These are phyloP conservation scores for Magallana angulata DNA, from an alignment of 1,140 invertebrate genomes.

Conservation along the genomic window DNA sequence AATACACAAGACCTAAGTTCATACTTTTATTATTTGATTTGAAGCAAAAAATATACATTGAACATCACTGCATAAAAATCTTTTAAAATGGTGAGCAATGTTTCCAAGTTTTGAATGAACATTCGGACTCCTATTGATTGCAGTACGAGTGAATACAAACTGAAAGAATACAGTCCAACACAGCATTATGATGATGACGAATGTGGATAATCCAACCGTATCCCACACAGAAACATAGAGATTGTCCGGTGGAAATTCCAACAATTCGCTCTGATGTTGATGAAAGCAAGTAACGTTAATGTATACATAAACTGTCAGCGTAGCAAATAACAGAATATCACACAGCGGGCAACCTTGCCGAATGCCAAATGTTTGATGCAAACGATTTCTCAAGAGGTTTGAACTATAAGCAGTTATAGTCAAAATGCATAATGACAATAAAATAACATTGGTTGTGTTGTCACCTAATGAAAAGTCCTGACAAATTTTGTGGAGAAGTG, in stretches of 20 bases:
- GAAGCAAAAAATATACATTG: not conserved
- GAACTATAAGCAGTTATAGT: not conserved
- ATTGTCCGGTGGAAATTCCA: not conserved
- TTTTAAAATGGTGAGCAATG: not conserved
- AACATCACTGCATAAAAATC: conserved; percentile 6
- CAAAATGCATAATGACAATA: not conserved
- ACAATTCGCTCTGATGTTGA: not conserved
- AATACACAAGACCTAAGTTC: not conserved
- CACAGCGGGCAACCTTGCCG: not conserved
- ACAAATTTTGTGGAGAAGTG: not conserved
- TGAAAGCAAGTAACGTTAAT: not conserved
- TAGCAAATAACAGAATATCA: not conserved
- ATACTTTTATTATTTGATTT: conserved; percentile 16
- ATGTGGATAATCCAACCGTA: not conserved
- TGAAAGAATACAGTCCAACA: not conserved
- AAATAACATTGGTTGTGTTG: not conserved
- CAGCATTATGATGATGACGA: not conserved
- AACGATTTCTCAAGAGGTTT: not conserved
- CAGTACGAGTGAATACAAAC: not conserved
- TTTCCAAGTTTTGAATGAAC: not conserved
- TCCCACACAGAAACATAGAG: not conserved
- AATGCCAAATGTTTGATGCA: not conserved
- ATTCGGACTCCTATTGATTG: not conserved
- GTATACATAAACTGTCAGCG: not conserved
- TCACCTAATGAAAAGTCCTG: not conserved